Evolutionary conservation across 2,113 vertebrate species (phyloP), one percentile per base, ranked within the genome.

Genomic region (Cololabis saira): DNA sequence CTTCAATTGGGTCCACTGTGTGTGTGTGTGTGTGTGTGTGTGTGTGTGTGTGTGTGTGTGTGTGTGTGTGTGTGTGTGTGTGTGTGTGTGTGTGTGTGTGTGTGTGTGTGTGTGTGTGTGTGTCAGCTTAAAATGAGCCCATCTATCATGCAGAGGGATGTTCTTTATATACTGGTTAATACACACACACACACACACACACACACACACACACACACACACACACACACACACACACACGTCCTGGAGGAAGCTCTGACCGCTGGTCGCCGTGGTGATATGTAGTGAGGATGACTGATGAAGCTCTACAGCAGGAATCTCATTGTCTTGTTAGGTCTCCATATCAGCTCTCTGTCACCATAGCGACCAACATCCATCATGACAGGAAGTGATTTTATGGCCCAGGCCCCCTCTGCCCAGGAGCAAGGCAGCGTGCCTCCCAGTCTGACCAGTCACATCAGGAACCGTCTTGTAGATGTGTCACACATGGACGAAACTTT

Each of bases 51-150:
- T n/a, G n/a, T n/a, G n/a, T n/a, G n/a, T n/a, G n/a, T n/a, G n/a
- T n/a, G n/a, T n/a, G n/a, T n/a, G n/a, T n/a, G n/a, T n/a, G n/a
- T n/a, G n/a, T n/a, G n/a, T n/a, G n/a, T n/a, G n/a, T n/a, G n/a
- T n/a, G n/a, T n/a, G n/a, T n/a, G n/a, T n/a, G n/a, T n/a, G n/a
- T n/a, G n/a, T n/a, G n/a, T n/a, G n/a, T n/a, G n/a, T n/a, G n/a
- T n/a, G n/a, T n/a, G n/a, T n/a, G n/a, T n/a, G n/a, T n/a, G n/a
- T n/a, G n/a, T n/a, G n/a, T n/a, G n/a, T n/a, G n/a, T n/a, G n/a
- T n/a, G n/a, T n/a, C n/a, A n/a, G n/a, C n/a, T n/a, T n/a, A 62
- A 84, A 68, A 81, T 78, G 51, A 84, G 67, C 42, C 51, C 71
- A 78, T 81, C 51, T 65, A 81, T 81, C 74, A 81, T 61, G n/a